A percentile compares a stretch with the other conserved stretches of the same genome.
Evolutionary conservation across 2,113 vertebrate genomes (phyloP).

Genomic region (Plotosus lineatus): DNA sequence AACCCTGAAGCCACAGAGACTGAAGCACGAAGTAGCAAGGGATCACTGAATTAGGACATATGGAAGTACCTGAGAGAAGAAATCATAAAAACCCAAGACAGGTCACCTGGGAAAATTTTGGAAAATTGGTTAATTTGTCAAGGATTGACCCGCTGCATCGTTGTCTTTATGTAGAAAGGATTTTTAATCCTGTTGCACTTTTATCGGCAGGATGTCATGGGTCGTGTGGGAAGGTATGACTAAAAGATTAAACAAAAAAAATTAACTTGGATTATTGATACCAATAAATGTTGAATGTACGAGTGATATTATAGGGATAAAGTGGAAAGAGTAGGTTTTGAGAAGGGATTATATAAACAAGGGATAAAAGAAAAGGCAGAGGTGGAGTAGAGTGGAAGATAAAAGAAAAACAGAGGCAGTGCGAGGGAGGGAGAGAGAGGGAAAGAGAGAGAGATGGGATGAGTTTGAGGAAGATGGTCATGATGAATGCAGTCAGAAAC

Average conservation of each 20-base stretch:
- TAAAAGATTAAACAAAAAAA: neutral
- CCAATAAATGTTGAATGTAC: neutral
- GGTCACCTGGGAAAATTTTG: too few species aligned
- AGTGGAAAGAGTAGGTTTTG: neutral
- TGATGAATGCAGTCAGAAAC: constrained; percentile 18
- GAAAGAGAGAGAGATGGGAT: constrained; percentile 27
- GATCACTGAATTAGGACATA: too few species aligned
- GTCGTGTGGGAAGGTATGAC: neutral
- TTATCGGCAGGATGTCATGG: neutral
- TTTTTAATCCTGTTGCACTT: neutral
- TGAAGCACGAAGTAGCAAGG: too few species aligned
- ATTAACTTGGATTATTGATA: neutral
- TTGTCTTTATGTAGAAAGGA: neutral
- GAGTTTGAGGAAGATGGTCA: constrained; percentile 14
- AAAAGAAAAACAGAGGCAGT: constrained; percentile 14
- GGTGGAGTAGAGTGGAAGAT: neutral
- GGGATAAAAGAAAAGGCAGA: neutral
- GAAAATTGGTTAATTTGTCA: too few species aligned
- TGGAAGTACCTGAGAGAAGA: too few species aligned
- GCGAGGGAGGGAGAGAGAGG: constrained; percentile 4
- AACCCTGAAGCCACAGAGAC: too few species aligned
- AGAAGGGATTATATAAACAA: constrained; percentile 4
- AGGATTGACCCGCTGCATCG: neutral
- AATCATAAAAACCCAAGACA: too few species aligned
- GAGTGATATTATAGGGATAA: neutral